Evolutionary conservation across 2,888 invertebrate species (phyloP).

Genomic region (Acheta domesticus): DNA sequence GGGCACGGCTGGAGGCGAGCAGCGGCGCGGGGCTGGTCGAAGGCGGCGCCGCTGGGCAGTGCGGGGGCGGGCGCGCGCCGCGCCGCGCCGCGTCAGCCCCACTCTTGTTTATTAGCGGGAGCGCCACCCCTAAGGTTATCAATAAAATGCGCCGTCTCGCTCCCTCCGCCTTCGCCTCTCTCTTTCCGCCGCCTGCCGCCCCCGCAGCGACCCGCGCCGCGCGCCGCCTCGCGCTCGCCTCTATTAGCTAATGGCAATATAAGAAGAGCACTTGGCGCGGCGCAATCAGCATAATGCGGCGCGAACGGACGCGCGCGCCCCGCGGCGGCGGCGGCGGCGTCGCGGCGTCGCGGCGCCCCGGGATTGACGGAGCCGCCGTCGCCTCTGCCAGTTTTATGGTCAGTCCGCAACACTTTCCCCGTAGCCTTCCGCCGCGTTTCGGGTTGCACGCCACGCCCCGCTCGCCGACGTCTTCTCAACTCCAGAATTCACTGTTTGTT

Average conservation of each 20-base stretch:
- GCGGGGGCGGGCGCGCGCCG: not conserved
- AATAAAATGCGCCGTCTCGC: not conserved
- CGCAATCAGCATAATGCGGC: conserved; percentile 18
- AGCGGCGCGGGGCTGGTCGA: too few species aligned
- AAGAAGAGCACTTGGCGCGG: conserved; percentile 9
- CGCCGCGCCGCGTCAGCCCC: not conserved
- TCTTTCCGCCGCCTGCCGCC: not conserved
- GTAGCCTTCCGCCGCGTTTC: too few species aligned
- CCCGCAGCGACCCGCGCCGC: not conserved
- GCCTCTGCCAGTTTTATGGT: not conserved
- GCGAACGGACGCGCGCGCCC: not conserved
- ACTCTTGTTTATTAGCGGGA: conserved; percentile 18
- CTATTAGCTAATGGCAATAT: conserved; percentile 18
- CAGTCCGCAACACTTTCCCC: too few species aligned
- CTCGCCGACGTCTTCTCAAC: too few species aligned
- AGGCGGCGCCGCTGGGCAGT: too few species aligned
- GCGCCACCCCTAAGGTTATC: conserved; percentile 18
- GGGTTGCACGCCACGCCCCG: too few species aligned
- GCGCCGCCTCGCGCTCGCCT: not conserved
- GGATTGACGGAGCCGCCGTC: not conserved
- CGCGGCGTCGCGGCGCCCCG: not conserved
- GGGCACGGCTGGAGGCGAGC: too few species aligned
- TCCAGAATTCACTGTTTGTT: too few species aligned
- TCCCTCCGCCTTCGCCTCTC: not conserved
- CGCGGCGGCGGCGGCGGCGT: not conserved